Conservation (phyloP, 2,113 vertebrate species). For the Vimba vimba region DNA sequence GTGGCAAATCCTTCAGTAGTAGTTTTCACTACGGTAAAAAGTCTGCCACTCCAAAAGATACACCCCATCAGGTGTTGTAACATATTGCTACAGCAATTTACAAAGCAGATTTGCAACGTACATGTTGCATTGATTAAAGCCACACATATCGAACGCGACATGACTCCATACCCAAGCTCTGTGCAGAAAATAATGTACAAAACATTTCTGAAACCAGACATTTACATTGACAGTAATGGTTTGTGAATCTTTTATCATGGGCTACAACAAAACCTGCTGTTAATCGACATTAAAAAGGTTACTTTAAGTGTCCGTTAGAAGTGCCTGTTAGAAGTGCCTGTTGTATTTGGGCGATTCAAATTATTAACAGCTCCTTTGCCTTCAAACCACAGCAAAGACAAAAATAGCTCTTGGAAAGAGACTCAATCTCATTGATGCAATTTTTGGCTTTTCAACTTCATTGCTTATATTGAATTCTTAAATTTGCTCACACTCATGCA, state of each 20-base stretch:
- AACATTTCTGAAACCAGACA: conserved; percentile 55
- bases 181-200: conserved; percentile 66
- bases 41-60: conserved; percentile 90
- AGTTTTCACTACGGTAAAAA: conserved; percentile 88
- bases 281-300: conserved; percentile 77
- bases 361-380: conserved; percentile 32
- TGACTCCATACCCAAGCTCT: conserved; percentile 92
- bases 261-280: conserved; percentile 66
- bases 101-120: conserved; percentile 85
- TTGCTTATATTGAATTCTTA: background rate
- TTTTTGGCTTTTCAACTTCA: conserved; percentile 10
- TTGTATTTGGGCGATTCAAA: conserved; percentile 65
- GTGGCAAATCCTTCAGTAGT: conserved; percentile 85
- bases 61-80: conserved; percentile 89
- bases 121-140: conserved; percentile 89
- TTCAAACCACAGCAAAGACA: conserved; percentile 37
- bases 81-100: conserved; percentile 99
- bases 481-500: background rate
- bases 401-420: conserved; percentile 23
- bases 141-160: conserved; percentile 92
- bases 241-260: conserved; percentile 65
- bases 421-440: conserved; percentile 1
- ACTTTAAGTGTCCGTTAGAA: conserved; percentile 72
- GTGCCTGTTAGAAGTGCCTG: conserved; percentile 58
- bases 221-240: conserved; percentile 62